These are phyloP conservation scores for Anisognathus igniventris DNA, from an alignment of 2,797 vertebrate species.

Conservation along the genomic window DNA sequence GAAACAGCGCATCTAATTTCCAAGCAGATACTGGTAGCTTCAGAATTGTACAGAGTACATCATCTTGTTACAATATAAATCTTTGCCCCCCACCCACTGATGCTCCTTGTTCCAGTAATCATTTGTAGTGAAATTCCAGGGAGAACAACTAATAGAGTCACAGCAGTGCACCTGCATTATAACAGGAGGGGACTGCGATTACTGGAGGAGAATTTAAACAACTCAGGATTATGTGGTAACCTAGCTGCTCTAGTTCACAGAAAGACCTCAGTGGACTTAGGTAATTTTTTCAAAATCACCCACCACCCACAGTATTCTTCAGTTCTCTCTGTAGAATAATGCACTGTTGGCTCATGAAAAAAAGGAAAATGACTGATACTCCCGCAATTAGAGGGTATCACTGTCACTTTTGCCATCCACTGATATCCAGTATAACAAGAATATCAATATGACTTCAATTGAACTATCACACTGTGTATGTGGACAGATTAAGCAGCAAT, in stretches of 20 bases:
- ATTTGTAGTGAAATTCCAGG: conserved; percentile 49
- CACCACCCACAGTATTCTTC: not conserved
- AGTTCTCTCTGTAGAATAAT: not conserved
- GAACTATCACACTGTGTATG: not conserved
- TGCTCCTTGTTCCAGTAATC: conserved; percentile 41
- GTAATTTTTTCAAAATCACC: conserved; percentile 11
- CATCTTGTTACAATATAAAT: not conserved
- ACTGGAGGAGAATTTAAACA: conserved; percentile 58
- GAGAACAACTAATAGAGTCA: conserved; percentile 49
- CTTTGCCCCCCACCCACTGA: not conserved
- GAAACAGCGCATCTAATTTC: not conserved
- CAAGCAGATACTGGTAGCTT: not conserved
- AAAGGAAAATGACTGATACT: not conserved
- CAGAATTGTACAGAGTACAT: not conserved
- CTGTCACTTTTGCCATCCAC: not conserved
- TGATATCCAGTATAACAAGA: not conserved
- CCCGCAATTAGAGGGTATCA: not conserved
- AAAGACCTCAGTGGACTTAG: not conserved
- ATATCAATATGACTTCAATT: not conserved
- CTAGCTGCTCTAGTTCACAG: not conserved
- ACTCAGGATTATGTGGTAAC: conserved; percentile 17
- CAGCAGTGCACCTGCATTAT: conserved; percentile 42
- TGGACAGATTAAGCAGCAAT: not conserved
- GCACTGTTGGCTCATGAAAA: not conserved
- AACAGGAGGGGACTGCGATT: conserved; percentile 27